Conservation (phyloP, 2,888 invertebrate genomes). For the Spialia ferax region DNA sequence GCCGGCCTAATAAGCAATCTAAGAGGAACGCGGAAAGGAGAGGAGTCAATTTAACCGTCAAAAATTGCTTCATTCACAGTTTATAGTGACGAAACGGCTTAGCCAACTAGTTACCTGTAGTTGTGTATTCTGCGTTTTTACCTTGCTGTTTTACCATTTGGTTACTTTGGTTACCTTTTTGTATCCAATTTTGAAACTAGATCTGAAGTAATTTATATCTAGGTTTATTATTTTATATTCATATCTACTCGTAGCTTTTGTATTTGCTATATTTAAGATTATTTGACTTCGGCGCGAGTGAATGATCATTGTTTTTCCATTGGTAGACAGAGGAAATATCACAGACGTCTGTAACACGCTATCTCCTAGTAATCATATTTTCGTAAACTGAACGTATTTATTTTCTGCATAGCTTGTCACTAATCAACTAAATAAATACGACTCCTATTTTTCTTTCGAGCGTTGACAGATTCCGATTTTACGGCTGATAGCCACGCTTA, state of each 20-base stretch:
- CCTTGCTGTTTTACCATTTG: too few relatives aligned
- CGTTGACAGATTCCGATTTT: slow-evolving; percentile 31
- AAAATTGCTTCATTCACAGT: slow-evolving; percentile 72
- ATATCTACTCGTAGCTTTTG: too few relatives aligned
- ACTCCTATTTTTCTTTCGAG: slow-evolving; percentile 25
- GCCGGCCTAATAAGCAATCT: slow-evolving; percentile 34
- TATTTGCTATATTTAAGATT: neutral
- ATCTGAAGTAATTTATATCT: neutral
- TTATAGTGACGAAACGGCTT: slow-evolving; percentile 62
- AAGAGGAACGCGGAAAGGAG: slow-evolving; percentile 42
- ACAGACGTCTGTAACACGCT: slow-evolving; percentile 8
- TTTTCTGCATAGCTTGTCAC: slow-evolving; percentile 28
- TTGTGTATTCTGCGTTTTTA: too few relatives aligned
- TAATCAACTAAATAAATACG: slow-evolving; percentile 34
- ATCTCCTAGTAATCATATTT: slow-evolving; percentile 26
- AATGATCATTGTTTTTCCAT: neutral
- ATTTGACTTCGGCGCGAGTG: neutral
- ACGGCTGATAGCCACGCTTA: slow-evolving; percentile 13
- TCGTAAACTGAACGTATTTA: slow-evolving; percentile 14
- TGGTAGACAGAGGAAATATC: neutral
- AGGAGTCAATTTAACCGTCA: slow-evolving; percentile 67
- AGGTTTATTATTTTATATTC: neutral
- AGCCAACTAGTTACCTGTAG: slow-evolving; percentile 48
- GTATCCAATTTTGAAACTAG: too few relatives aligned
- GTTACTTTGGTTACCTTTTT: too few relatives aligned